phyloP scores from a whole-genome alignment of 2,888 invertebrate species.

The Horisme vitalbata region DNA sequence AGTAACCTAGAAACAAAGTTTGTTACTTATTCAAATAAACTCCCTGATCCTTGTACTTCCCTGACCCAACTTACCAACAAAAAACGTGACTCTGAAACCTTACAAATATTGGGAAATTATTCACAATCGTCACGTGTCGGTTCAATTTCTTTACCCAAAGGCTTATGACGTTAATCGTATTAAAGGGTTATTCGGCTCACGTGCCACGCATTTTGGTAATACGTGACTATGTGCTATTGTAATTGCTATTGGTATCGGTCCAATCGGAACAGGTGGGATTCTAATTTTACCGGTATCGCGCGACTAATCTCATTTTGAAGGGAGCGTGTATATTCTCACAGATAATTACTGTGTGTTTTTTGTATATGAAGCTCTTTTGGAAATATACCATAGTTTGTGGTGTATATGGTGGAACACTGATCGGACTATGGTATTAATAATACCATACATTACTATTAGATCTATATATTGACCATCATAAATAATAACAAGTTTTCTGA shows the following conservation, averaged over 20 bases:
- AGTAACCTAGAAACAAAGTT: no score
- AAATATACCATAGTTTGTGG: no score
- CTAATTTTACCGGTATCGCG: slow-evolving; percentile 15
- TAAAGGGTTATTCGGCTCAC: slow-evolving; percentile 52
- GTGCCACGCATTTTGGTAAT: slow-evolving; percentile 52
- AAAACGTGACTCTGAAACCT: slow-evolving; percentile 15
- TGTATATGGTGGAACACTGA: no score
- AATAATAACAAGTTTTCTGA: no score
- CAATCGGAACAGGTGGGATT: slow-evolving; percentile 25
- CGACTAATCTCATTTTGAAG: background rate
- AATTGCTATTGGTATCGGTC: slow-evolving; percentile 47
- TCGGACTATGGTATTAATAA: no score
- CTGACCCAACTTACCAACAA: background rate
- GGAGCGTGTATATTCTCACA: no score
- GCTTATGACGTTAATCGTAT: slow-evolving; percentile 57
- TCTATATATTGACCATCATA: no score
- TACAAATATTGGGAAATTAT: slow-evolving; percentile 25
- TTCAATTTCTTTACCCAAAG: slow-evolving; percentile 35
- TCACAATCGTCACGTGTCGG: slow-evolving; percentile 31
- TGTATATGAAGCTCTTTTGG: no score
- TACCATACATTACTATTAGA: no score
- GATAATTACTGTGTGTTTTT: no score
- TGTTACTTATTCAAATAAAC: no score
- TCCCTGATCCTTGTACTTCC: no score
- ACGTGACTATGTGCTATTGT: slow-evolving; percentile 54